Evolutionary conservation across 2,113 vertebrate genomes (phyloP).

Genomic region (Trematocara zebra): DNA sequence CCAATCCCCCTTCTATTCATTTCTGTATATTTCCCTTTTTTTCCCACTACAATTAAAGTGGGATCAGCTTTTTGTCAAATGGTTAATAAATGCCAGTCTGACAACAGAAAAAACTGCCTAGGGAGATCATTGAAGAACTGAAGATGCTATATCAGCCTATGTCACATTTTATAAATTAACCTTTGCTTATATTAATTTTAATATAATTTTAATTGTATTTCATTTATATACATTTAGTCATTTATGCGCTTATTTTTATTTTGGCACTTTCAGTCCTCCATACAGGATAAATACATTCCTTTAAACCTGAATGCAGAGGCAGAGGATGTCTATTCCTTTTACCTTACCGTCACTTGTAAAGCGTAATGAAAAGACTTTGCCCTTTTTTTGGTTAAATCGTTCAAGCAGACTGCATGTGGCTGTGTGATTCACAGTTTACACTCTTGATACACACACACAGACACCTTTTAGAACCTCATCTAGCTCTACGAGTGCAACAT

Average conservation of each 20-base stretch:
- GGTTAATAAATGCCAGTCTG: not conserved
- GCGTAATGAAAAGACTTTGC: not conserved
- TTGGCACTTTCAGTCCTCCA: not conserved
- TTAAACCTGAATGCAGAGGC: constrained; percentile 2
- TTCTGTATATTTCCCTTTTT: not conserved
- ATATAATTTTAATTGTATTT: not conserved
- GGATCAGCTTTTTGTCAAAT: not conserved
- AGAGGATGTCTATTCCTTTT: not conserved
- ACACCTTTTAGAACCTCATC: not conserved
- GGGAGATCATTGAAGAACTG: not conserved
- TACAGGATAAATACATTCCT: constrained; percentile 44
- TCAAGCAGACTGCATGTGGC: not conserved
- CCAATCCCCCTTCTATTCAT: not conserved
- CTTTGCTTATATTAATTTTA: not conserved
- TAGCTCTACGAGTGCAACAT: constrained; percentile 7
- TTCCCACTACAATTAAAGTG: not conserved
- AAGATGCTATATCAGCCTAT: not conserved
- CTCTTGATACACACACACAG: not conserved
- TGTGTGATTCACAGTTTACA: not conserved
- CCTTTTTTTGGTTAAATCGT: constrained; percentile 36
- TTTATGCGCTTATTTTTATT: not conserved
- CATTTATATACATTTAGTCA: not conserved
- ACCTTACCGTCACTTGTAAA: not conserved
- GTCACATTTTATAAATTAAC: not conserved
- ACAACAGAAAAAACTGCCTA: not conserved